Percentiles rank a stretch among this genome's conserved stretches.
phyloP scores from a whole-genome alignment of 2,113 vertebrate species.

The Naja naja region DNA sequence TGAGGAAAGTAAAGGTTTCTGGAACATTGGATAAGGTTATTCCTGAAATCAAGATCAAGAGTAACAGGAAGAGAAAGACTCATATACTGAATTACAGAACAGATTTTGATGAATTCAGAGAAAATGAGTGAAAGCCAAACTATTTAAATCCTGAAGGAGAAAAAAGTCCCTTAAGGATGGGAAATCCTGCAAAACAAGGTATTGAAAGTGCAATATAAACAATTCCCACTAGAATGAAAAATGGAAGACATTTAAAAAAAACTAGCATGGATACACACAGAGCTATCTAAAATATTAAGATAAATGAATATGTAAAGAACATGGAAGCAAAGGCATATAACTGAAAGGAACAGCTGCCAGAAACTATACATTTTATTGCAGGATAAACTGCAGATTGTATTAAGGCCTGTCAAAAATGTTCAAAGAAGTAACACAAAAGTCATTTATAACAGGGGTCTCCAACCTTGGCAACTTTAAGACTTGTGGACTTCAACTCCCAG shows the following conservation, averaged over 20 bases:
- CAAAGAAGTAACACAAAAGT: not conserved
- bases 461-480: too few relatives aligned
- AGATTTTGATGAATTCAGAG: not conserved
- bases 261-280: not conserved
- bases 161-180: not conserved
- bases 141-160: not conserved
- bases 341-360: not conserved
- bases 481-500: too few relatives aligned
- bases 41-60: not conserved
- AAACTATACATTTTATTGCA: not conserved
- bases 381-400: not conserved
- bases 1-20: not conserved
- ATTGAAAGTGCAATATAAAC: not conserved
- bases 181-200: not conserved
- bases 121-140: not conserved
- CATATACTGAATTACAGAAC: not conserved
- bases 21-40: not conserved
- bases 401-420: not conserved
- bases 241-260: not conserved
- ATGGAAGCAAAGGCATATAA: not conserved
- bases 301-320: not conserved
- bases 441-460: not conserved
- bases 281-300: not conserved
- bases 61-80: not conserved
- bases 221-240: not conserved